Percentiles rank a stretch among this genome's conserved stretches.
Conservation (phyloP, 64 coral and sea anemone species). For the Exaiptasia diaphana region DNA sequence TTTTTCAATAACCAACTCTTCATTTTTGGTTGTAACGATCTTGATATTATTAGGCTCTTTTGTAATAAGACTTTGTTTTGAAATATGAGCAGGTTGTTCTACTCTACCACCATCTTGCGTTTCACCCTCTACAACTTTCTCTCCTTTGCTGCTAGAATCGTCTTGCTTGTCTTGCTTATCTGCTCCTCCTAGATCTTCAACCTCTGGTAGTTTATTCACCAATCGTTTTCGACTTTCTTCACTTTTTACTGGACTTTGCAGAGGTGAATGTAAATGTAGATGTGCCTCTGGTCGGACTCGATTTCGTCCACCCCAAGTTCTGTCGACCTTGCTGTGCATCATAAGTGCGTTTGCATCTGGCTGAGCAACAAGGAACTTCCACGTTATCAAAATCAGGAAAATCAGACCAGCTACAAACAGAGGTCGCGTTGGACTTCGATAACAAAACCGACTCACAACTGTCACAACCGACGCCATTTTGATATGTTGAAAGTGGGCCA, state of each 20-base stretch:
- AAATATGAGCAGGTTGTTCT: not conserved
- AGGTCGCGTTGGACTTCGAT: constrained; percentile 16
- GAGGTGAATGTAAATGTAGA: not conserved
- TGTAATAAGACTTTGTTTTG: not conserved
- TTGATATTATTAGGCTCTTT: not conserved
- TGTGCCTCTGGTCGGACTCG: not conserved
- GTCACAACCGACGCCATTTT: constrained; percentile 24
- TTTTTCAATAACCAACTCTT: not conserved
- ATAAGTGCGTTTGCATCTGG: constrained; percentile 4
- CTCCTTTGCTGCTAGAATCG: not conserved
- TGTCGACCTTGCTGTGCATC: not conserved
- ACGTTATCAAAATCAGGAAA: constrained; percentile 8
- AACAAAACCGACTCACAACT: not conserved
- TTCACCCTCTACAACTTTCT: not conserved
- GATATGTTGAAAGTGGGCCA: not conserved
- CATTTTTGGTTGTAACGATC: not conserved
- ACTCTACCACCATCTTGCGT: too few species aligned
- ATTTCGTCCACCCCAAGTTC: not conserved
- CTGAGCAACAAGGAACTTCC: constrained; percentile 7
- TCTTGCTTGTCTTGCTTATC: not conserved
- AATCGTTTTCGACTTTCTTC: not conserved
- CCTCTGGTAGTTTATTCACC: not conserved
- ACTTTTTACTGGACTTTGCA: not conserved
- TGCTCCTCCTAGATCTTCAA: not conserved
- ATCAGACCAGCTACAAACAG: constrained; percentile 10